phyloP scores from a whole-genome alignment of 2,113 vertebrate genomes.

The Nesoenas mayeri region DNA sequence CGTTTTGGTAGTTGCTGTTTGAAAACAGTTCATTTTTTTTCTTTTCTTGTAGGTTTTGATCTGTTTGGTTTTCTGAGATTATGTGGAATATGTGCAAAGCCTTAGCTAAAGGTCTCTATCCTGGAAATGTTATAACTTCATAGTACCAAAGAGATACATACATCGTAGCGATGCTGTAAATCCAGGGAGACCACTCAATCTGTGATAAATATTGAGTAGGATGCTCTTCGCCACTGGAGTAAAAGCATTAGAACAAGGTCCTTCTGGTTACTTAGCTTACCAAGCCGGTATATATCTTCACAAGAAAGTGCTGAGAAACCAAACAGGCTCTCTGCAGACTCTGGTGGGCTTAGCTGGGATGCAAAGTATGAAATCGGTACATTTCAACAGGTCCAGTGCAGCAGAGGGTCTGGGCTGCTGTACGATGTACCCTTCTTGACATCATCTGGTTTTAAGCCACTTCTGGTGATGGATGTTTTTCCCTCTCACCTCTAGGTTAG shows the following conservation, averaged over 20 bases:
- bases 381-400: not conserved
- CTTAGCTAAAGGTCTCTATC: not conserved
- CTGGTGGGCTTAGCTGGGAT: not conserved
- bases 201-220: not conserved
- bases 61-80: not conserved
- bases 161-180: not conserved
- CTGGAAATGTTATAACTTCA: not conserved
- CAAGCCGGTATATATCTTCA: not conserved
- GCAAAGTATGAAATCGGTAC: not conserved
- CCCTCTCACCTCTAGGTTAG: not conserved
- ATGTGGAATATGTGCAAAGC: not conserved
- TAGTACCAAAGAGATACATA: not conserved
- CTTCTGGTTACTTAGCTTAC: not conserved
- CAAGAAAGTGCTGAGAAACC: not conserved
- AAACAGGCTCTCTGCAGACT: not conserved
- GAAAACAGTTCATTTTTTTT: not conserved
- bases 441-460: not conserved
- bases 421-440: not conserved
- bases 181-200: not conserved
- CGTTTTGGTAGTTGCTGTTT: not conserved
- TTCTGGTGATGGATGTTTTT: constrained; percentile 22
- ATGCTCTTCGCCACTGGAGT: not conserved
- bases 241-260: not conserved
- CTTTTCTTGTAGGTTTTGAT: not conserved
- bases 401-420: not conserved